A percentile compares a stretch with the other conserved stretches of the same genome.
Evolutionary conservation across 2,888 invertebrate species (phyloP).

Genomic region (Macaria notata): DNA sequence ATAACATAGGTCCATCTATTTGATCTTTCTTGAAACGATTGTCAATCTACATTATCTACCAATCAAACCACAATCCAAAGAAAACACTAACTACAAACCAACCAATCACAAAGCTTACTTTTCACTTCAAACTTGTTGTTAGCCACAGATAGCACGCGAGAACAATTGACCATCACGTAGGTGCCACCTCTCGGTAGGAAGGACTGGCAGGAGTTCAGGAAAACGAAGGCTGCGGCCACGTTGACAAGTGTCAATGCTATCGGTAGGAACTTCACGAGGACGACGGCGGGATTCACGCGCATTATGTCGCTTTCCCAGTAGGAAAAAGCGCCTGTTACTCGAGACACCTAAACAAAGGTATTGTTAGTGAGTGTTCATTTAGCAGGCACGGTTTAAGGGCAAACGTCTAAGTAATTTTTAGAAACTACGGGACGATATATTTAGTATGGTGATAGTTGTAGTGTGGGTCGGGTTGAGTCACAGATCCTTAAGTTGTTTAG

Average conservation of each 20-base stretch:
- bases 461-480: too few relatives aligned
- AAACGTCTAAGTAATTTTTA: too few relatives aligned
- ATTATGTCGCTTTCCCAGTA: constrained; percentile 72
- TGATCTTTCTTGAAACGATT: too few relatives aligned
- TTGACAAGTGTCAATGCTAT: constrained; percentile 64
- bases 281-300: constrained; percentile 59
- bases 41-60: too few relatives aligned
- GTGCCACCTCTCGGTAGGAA: constrained; percentile 33
- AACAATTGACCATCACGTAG: constrained; percentile 56
- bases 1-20: too few relatives aligned
- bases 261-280: constrained; percentile 67
- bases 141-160: constrained; percentile 46
- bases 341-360: constrained; percentile 55
- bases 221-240: constrained; percentile 62
- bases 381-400: constrained; percentile 16
- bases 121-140: constrained; percentile 37
- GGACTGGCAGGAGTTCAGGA: constrained; percentile 54
- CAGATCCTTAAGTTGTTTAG: too few relatives aligned
- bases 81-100: too few relatives aligned
- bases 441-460: too few relatives aligned
- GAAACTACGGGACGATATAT: too few relatives aligned
- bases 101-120: constrained; percentile 39
- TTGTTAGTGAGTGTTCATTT: constrained; percentile 23
- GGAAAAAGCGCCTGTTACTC: constrained; percentile 63
- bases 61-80: too few relatives aligned